These are phyloP conservation scores for Podarcis siculus DNA, from an alignment of 2,797 vertebrate genomes.

Conservation along the genomic window DNA sequence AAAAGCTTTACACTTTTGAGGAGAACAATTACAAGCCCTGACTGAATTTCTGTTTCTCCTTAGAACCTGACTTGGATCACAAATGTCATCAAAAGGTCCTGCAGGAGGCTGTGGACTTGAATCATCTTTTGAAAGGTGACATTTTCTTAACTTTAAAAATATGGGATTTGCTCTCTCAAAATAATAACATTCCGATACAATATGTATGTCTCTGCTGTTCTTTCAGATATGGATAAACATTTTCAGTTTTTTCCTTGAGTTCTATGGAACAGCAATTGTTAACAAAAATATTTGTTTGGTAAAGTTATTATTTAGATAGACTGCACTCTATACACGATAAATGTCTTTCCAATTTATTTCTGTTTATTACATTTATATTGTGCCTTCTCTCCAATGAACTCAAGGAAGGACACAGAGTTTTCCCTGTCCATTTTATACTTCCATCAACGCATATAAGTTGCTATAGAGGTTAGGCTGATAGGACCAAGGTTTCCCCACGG, in stretches of 20 bases:
- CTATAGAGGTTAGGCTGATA: background rate
- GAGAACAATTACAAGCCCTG: constrained; percentile 43
- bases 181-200: background rate
- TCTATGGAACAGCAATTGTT: background rate
- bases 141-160: constrained; percentile 2
- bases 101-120: constrained; percentile 83
- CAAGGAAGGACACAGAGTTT: background rate
- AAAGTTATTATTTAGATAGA: background rate
- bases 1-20: constrained; percentile 26
- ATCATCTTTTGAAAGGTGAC: constrained; percentile 84
- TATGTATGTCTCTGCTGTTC: background rate
- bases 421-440: background rate
- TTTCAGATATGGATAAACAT: constrained; percentile 8
- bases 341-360: background rate
- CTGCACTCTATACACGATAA: background rate
- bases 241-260: background rate
- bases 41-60: constrained; percentile 41
- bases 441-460: background rate
- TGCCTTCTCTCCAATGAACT: background rate
- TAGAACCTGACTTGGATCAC: constrained; percentile 72
- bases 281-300: background rate
- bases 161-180: background rate
- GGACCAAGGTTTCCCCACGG: background rate
- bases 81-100: constrained; percentile 75
- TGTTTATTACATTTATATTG: background rate